These are phyloP conservation scores for Polyploca ridens DNA, from an alignment of 2,888 invertebrate species.

Conservation along the genomic window DNA sequence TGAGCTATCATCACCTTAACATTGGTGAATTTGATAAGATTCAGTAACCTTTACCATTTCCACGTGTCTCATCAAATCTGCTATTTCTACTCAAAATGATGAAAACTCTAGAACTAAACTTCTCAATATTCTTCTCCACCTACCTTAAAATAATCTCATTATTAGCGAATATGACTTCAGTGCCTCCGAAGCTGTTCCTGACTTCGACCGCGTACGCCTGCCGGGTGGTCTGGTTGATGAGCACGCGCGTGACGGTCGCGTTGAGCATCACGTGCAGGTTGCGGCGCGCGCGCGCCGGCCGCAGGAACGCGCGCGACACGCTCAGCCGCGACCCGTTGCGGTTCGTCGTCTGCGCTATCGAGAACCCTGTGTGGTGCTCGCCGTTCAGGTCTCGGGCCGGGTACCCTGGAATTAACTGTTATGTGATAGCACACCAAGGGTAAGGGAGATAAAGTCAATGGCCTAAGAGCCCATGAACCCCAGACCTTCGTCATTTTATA, in stretches of 20 bases:
- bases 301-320: conserved; percentile 91
- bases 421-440: too few species aligned
- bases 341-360: conserved; percentile 94
- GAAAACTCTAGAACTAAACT: too few species aligned
- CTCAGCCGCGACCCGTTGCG: conserved; percentile 94
- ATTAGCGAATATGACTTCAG: conserved; percentile 85
- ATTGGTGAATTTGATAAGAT: too few species aligned
- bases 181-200: conserved; percentile 82
- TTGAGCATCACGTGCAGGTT: conserved; percentile 94
- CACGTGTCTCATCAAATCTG: too few species aligned
- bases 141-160: conserved; percentile 87
- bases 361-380: conserved; percentile 91
- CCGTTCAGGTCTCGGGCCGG: conserved; percentile 93
- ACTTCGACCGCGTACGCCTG: conserved; percentile 92
- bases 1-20: too few species aligned
- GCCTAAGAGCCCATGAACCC: too few species aligned
- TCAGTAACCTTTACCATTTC: too few species aligned
- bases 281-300: conserved; percentile 89
- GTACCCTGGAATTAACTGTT: conserved; percentile 82
- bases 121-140: conserved; percentile 37
- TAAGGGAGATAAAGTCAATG: too few species aligned
- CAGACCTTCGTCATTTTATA: too few species aligned
- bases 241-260: conserved; percentile 90
- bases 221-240: conserved; percentile 90
- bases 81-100: too few species aligned